Percentiles rank a stretch among this genome's conserved stretches.
These are phyloP conservation scores for Brenthis ino DNA, from an alignment of 2,888 invertebrate genomes.

Conservation along the genomic window DNA sequence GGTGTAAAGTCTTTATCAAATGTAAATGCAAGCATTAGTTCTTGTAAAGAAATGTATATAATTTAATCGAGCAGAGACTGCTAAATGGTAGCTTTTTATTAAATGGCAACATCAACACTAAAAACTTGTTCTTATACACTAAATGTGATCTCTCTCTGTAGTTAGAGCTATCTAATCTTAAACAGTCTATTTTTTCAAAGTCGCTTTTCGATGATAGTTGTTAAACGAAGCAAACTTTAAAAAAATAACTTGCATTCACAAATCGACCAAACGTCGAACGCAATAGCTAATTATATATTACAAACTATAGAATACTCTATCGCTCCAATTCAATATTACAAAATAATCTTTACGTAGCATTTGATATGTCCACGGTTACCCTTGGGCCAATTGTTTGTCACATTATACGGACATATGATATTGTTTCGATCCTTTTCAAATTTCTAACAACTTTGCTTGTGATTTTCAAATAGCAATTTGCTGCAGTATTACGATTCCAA, in stretches of 20 bases:
- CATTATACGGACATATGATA: conserved; percentile 32
- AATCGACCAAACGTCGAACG: conserved; percentile 36
- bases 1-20: conserved; percentile 60
- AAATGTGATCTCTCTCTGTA: conserved; percentile 76
- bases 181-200: conserved; percentile 43
- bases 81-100: conserved; percentile 45
- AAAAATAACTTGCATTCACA: conserved; percentile 43
- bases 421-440: background rate
- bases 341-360: conserved; percentile 46
- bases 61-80: conserved; percentile 40
- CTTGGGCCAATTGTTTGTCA: conserved; percentile 41
- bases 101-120: conserved; percentile 65
- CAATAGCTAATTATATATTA: conserved; percentile 41
- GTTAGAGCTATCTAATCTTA: conserved; percentile 60
- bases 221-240: conserved; percentile 39
- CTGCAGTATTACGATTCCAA: conserved; percentile 1
- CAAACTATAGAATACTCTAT: conserved; percentile 64
- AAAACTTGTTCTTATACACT: conserved; percentile 57
- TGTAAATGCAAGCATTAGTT: conserved; percentile 68
- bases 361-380: conserved; percentile 67
- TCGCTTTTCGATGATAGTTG: background rate
- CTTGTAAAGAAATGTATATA: conserved; percentile 45
- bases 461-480: background rate
- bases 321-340: conserved; percentile 54
- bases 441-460: conserved; percentile 10